A percentile compares a stretch with the other conserved stretches of the same genome.
These are phyloP conservation scores for Spea hammondii DNA, from an alignment of 2,797 vertebrate species.

Conservation along the genomic window DNA sequence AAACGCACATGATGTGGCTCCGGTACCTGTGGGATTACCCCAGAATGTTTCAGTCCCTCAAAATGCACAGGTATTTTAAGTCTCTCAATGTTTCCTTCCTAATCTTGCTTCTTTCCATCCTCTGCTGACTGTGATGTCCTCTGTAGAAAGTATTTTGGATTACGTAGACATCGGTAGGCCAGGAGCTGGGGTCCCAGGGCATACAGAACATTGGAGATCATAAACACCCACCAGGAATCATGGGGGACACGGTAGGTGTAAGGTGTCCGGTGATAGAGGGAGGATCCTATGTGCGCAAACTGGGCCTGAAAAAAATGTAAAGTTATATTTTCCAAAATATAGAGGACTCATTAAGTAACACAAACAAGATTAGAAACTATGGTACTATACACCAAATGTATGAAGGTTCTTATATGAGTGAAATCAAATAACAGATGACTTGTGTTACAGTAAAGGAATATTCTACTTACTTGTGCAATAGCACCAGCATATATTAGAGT, in stretches of 20 bases:
- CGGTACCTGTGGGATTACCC: not conserved
- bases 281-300: slow-evolving; percentile 81
- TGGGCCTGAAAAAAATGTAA: slow-evolving; percentile 74
- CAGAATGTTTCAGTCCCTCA: not conserved
- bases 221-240: slow-evolving; percentile 67
- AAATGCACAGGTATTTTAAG: not conserved
- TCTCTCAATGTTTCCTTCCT: too few species aligned
- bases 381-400: too few species aligned
- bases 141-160: slow-evolving; percentile 76
- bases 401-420: too few species aligned
- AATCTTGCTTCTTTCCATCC: slow-evolving; percentile 67
- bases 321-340: too few species aligned
- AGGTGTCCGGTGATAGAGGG: slow-evolving; percentile 77
- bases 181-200: slow-evolving; percentile 73
- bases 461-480: slow-evolving; percentile 76
- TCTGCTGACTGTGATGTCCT: slow-evolving; percentile 46
- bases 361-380: too few species aligned
- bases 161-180: slow-evolving; percentile 71
- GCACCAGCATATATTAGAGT: slow-evolving; percentile 80
- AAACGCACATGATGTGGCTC: not conserved
- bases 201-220: slow-evolving; percentile 74
- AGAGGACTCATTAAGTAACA: too few species aligned
- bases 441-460: not conserved
- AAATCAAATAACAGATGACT: too few species aligned
- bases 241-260: slow-evolving; percentile 80